Evolutionary conservation across 2,797 vertebrate species (phyloP), one percentile per base, ranked within the genome.

Genomic region (Sebastes iracundus): DNA sequence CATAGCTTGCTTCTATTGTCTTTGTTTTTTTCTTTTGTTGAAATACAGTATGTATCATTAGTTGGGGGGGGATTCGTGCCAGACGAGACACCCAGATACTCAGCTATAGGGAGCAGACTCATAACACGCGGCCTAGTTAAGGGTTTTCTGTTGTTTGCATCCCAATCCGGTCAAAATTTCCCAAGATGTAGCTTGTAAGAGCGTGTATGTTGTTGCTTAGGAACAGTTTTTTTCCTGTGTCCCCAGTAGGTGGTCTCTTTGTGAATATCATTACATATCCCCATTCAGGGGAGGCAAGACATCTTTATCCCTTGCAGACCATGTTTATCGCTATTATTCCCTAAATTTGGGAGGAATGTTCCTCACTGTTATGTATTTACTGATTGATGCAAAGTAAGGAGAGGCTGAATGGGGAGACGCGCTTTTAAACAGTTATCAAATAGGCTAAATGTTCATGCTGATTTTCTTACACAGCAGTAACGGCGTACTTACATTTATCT

Each of bases 191-290:
- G 75, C 92, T 93, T 90, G 85, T 92, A 91, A 90, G 86, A 92
- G 82, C 80, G 86, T 92, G 93, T 93, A 92, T 92, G 93, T 95
- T 94, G 94, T 96, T 95, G 95, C 95, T 95, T 93, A 95, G 96
- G 83, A 95, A 95, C 94, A 88, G 91, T 93, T 49, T 49, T 46
- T 91, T 86, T 88, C 84, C 84, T 88, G 79, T 85, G 78, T 72
- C 91, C 93, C 88, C 91, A 90, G 91, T 92, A 91, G 94, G 95
- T 92, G 92, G 93, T 91, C 91, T 91, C 86, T 90, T 93, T 95
- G 93, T 95, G 94, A 96, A 95, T 95, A 94, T 94, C 92, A 95
- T 95, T 95, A 95, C 87, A 86, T 89, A 75, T 90, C 78, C 66
- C 83, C 65, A 83, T 93, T 91, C 93, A 91, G 73, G 58, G 82